Percentiles rank a stretch among this genome's conserved stretches.
Conservation (phyloP, 2,797 vertebrate species). For the Darevskia mixta region DNA sequence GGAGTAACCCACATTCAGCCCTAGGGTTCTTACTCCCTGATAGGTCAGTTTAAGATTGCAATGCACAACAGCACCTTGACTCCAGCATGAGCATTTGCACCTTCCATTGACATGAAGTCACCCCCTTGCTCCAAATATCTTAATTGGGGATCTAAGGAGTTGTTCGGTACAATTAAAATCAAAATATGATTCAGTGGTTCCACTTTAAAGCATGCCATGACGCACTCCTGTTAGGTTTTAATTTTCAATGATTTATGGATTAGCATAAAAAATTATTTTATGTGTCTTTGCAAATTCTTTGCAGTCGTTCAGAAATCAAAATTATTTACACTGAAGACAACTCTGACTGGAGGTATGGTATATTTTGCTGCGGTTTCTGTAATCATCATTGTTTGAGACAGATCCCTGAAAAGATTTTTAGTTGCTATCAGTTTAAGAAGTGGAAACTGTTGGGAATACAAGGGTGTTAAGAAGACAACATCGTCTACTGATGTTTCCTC, state of each 20-base stretch:
- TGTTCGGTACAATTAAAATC: constrained; percentile 32
- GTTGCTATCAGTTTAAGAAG: not conserved
- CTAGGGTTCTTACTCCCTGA: not conserved
- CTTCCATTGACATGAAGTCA: constrained; percentile 37
- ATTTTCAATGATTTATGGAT: constrained; percentile 23
- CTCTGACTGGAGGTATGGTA: not conserved
- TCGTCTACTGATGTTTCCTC: not conserved
- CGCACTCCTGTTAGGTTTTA: not conserved
- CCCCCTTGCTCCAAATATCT: constrained; percentile 1
- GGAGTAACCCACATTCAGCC: not conserved
- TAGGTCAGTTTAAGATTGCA: not conserved
- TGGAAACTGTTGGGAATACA: constrained; percentile 50
- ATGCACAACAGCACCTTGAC: not conserved
- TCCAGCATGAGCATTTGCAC: not conserved
- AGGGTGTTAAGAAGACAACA: not conserved
- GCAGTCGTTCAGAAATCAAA: constrained; percentile 13
- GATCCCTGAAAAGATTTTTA: not conserved
- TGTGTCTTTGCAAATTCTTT: not conserved
- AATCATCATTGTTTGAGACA: not conserved
- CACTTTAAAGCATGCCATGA: constrained; percentile 17
- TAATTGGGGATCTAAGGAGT: constrained; percentile 30
- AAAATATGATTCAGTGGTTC: constrained; percentile 27
- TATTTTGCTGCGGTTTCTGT: not conserved
- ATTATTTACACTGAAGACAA: constrained; percentile 14
- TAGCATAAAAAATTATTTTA: constrained; percentile 23